Evolutionary conservation across 2,113 vertebrate species (phyloP).

Genomic region (Ammodytes marinus): DNA sequence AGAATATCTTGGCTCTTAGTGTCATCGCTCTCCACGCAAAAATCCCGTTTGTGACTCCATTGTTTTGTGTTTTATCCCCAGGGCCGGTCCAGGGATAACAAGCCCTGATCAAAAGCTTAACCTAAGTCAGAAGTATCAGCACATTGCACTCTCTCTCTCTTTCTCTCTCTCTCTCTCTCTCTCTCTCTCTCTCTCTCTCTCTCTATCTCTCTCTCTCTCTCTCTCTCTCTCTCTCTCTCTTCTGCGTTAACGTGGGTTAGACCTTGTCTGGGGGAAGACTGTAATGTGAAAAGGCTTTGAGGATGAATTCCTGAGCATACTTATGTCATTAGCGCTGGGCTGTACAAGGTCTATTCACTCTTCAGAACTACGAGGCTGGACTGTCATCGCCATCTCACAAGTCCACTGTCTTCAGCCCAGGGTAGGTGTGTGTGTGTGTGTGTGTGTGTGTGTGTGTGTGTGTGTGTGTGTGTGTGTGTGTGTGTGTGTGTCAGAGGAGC

Average conservation of each 20-base stretch:
- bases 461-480: too few species aligned
- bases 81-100: slow-evolving; percentile 66
- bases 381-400: slow-evolving; percentile 32
- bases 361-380: slow-evolving; percentile 22
- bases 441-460: too few species aligned
- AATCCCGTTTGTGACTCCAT: slow-evolving; percentile 66
- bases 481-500: too few species aligned
- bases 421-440: slow-evolving; percentile 7
- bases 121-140: slow-evolving; percentile 62
- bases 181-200: too few species aligned
- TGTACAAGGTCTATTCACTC: slow-evolving; percentile 39
- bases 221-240: too few species aligned
- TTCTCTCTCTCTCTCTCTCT: too few species aligned
- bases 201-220: too few species aligned
- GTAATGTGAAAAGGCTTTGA: slow-evolving; percentile 49
- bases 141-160: slow-evolving; percentile 40
- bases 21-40: slow-evolving; percentile 33
- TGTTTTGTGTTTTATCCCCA: slow-evolving; percentile 53
- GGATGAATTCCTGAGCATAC: slow-evolving; percentile 57
- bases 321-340: slow-evolving; percentile 62
- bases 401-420: slow-evolving; percentile 38
- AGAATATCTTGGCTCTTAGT: slow-evolving; percentile 61
- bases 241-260: slow-evolving; percentile 46
- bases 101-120: slow-evolving; percentile 70
- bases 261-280: slow-evolving; percentile 54